phyloP scores from a whole-genome alignment of 2,113 vertebrate species.

The Sminthopsis crassicaudata region DNA sequence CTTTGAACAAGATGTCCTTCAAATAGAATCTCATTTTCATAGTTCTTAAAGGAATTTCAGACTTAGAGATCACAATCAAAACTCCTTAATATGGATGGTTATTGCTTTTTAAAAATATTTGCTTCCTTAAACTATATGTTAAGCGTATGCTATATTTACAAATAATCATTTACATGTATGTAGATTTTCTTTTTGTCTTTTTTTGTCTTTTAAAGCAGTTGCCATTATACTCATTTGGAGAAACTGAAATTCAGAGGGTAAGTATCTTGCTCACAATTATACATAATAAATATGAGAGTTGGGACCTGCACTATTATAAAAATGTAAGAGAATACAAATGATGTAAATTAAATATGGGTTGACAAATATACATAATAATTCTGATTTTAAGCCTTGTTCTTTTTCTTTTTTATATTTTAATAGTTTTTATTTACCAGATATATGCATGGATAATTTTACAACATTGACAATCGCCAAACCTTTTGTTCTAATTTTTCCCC shows the following conservation, averaged over 20 bases:
- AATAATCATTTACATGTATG: not conserved
- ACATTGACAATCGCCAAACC: too few relatives aligned
- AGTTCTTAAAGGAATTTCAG: not conserved
- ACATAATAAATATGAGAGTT: not conserved
- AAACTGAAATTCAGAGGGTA: not conserved
- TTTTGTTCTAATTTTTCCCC: too few relatives aligned
- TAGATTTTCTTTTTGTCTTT: not conserved
- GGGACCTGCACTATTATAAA: not conserved
- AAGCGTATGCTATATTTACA: not conserved
- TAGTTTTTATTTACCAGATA: too few relatives aligned
- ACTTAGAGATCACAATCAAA: not conserved
- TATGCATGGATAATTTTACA: too few relatives aligned
- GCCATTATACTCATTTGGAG: not conserved
- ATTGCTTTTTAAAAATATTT: not conserved
- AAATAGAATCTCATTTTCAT: not conserved
- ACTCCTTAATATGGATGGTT: not conserved
- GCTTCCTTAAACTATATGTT: not conserved
- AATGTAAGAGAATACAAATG: not conserved
- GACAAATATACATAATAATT: not conserved
- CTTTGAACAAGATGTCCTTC: not conserved
- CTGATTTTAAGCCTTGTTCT: not conserved
- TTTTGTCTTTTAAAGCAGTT: not conserved
- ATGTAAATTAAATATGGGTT: not conserved
- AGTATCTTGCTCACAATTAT: not conserved
- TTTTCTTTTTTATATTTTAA: too few relatives aligned